A percentile compares a stretch with the other conserved stretches of the same genome.
These are phyloP conservation scores for Pristiophorus japonicus DNA, from an alignment of 2,113 vertebrate species.

Conservation along the genomic window DNA sequence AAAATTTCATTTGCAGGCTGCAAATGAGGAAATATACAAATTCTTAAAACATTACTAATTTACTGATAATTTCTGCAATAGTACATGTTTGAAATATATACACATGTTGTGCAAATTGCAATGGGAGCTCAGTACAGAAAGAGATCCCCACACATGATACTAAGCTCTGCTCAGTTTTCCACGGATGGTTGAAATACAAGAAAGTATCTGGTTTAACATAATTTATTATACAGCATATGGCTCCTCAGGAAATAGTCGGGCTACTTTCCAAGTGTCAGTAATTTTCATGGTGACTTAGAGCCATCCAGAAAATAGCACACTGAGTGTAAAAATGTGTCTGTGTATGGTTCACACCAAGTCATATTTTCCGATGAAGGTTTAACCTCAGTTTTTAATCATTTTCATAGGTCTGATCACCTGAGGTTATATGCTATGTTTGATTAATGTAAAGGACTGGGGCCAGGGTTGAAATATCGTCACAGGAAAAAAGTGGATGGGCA, in stretches of 20 bases:
- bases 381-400: not conserved
- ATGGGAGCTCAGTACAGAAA: not conserved
- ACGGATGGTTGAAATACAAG: not conserved
- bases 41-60: not conserved
- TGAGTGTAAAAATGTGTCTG: not conserved
- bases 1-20: not conserved
- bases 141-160: not conserved
- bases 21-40: not conserved
- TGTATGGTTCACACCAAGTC: not conserved
- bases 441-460: no score
- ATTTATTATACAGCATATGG: constrained; percentile 2
- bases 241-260: constrained; percentile 2
- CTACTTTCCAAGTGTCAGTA: not conserved
- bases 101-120: not conserved
- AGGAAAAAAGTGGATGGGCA: not conserved
- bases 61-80: not conserved
- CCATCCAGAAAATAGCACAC: not conserved
- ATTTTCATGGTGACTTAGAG: constrained; percentile 8
- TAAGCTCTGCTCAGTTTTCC: not conserved
- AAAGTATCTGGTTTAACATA: constrained; percentile 1
- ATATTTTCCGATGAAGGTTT: not conserved
- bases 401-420: not conserved
- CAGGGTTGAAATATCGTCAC: not conserved
- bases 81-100: not conserved
- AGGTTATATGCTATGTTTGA: not conserved